Conservation (phyloP, 2,797 vertebrate genomes). For the Protosalanx chinensis region DNA sequence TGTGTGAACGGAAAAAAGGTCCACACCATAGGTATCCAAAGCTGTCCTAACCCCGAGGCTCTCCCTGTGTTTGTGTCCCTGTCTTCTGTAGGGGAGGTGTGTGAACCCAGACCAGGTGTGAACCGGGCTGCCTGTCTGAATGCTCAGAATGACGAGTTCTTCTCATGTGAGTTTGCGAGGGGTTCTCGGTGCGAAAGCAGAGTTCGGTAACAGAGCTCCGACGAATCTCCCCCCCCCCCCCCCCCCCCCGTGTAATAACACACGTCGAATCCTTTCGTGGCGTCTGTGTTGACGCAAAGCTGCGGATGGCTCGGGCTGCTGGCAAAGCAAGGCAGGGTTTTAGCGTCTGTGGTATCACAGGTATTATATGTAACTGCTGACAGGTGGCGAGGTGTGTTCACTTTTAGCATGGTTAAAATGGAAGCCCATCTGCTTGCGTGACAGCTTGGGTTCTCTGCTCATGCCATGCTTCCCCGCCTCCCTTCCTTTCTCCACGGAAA, state of each 20-base stretch:
- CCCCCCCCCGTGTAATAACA: constrained; percentile 22
- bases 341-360: background rate
- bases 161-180: constrained; percentile 75
- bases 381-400: constrained; percentile 12
- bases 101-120: constrained; percentile 71
- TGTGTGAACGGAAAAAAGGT: background rate
- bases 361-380: background rate
- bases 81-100: constrained; percentile 60
- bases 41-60: constrained; percentile 3
- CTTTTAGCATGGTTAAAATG: constrained; percentile 29
- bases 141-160: constrained; percentile 64
- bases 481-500: background rate
- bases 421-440: constrained; percentile 18
- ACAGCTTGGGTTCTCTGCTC: constrained; percentile 1
- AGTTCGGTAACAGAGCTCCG: constrained; percentile 75
- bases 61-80: constrained; percentile 19
- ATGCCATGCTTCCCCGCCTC: background rate
- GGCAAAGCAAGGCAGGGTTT: background rate
- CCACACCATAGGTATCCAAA: constrained; percentile 9
- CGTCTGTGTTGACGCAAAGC: background rate
- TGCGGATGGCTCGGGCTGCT: background rate
- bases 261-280: background rate
- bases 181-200: constrained; percentile 74
- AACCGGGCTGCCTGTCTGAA: constrained; percentile 72
- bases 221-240: constrained; percentile 18